phyloP scores from a whole-genome alignment of 2,113 vertebrate species.

The Callipepla californica region DNA sequence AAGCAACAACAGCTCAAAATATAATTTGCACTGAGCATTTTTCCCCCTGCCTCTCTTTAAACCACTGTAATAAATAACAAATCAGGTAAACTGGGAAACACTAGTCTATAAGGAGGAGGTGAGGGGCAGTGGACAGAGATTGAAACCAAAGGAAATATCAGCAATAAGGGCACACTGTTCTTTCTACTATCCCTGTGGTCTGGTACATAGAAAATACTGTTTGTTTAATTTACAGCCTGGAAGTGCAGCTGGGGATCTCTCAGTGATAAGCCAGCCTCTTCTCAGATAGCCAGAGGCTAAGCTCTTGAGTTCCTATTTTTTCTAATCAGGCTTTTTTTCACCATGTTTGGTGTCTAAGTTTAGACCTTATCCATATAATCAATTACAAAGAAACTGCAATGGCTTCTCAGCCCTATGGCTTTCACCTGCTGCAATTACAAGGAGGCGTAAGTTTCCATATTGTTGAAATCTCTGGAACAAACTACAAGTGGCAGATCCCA shows the following conservation, averaged over 20 bases:
- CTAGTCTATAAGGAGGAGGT: slow-evolving; percentile 6
- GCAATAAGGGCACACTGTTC: slow-evolving; percentile 68
- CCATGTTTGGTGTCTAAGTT: neutral
- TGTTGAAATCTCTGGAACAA: neutral
- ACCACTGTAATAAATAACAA: slow-evolving; percentile 65
- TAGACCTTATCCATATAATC: neutral
- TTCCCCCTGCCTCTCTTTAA: slow-evolving; percentile 60
- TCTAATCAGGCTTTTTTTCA: neutral
- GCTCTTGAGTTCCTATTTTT: neutral
- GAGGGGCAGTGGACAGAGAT: slow-evolving; percentile 48
- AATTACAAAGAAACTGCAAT: neutral
- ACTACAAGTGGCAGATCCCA: neutral
- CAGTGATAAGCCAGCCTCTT: neutral
- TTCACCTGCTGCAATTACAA: neutral
- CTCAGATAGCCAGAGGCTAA: slow-evolving; percentile 26
- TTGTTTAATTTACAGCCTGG: slow-evolving; percentile 69
- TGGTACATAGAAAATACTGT: slow-evolving; percentile 52
- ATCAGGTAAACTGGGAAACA: slow-evolving; percentile 61
- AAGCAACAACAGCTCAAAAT: slow-evolving; percentile 75
- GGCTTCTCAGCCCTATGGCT: neutral
- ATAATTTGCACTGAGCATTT: slow-evolving; percentile 68
- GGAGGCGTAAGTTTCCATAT: neutral
- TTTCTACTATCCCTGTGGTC: slow-evolving; percentile 39
- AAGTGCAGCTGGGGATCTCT: slow-evolving; percentile 67
- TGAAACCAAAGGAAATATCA: slow-evolving; percentile 63